phyloP scores from a whole-genome alignment of 2,113 vertebrate species.

The Leptocoma aspasia region DNA sequence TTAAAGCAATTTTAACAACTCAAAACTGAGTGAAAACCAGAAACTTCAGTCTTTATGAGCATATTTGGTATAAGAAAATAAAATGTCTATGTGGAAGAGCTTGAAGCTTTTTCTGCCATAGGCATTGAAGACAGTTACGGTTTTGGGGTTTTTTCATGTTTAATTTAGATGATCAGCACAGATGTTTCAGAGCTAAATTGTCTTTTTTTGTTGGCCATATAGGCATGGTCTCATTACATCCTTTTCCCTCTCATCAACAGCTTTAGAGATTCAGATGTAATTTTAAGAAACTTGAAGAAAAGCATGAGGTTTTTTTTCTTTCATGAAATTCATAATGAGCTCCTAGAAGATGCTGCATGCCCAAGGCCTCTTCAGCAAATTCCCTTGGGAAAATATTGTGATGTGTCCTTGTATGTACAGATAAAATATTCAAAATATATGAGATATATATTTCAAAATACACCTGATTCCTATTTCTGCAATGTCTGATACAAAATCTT shows the following conservation, averaged over 20 bases:
- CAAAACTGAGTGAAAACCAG: not conserved
- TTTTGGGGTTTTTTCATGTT: not conserved
- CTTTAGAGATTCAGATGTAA: not conserved
- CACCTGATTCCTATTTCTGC: not conserved
- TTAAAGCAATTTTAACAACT: not conserved
- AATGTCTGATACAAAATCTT: not conserved
- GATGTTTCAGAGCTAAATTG: not conserved
- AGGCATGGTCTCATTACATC: not conserved
- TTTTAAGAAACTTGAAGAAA: not conserved
- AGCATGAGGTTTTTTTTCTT: not conserved
- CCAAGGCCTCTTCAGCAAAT: not conserved
- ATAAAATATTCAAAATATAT: not conserved
- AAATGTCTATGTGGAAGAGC: not conserved
- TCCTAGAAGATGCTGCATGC: not conserved
- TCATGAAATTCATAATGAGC: not conserved
- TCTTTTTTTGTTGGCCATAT: not conserved
- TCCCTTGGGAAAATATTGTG: not conserved
- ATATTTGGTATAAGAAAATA: not conserved
- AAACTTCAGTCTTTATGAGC: not conserved
- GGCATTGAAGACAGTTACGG: not conserved
- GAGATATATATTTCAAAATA: not conserved
- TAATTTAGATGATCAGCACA: not conserved
- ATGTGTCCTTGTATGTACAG: not conserved
- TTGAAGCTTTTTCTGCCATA: not conserved
- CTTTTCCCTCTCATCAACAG: not conserved